A percentile compares a stretch with the other conserved stretches of the same genome.
These are phyloP conservation scores for Physocephala rufipes DNA, from an alignment of 2,888 invertebrate genomes.

Conservation along the genomic window DNA sequence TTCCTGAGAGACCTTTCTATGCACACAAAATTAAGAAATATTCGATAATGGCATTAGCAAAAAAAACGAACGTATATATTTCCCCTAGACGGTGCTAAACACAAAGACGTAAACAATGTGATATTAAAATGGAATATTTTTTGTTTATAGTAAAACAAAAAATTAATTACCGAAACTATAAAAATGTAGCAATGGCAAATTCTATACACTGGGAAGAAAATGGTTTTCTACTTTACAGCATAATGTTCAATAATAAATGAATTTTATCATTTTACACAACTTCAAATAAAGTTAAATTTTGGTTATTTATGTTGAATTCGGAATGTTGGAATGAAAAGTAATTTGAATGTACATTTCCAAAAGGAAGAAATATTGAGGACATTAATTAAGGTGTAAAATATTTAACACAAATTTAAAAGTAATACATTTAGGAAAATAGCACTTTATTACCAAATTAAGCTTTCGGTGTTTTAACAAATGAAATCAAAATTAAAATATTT, in stretches of 20 bases:
- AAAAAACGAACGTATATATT: constrained; percentile 27
- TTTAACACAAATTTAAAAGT: constrained; percentile 52
- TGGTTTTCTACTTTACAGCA: neutral
- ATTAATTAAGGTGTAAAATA: constrained; percentile 42
- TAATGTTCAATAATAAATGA: too few relatives aligned
- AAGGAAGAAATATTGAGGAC: constrained; percentile 34
- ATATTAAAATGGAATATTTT: constrained; percentile 51
- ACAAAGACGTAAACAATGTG: constrained; percentile 66
- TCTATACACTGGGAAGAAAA: constrained; percentile 22
- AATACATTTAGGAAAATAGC: constrained; percentile 41
- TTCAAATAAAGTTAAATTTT: too few relatives aligned
- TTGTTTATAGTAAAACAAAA: constrained; percentile 46
- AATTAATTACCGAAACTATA: constrained; percentile 42
- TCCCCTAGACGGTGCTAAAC: constrained; percentile 62
- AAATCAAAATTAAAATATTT: constrained; percentile 47
- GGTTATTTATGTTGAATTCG: too few relatives aligned
- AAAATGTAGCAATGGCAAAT: constrained; percentile 37
- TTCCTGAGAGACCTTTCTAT: too few relatives aligned
- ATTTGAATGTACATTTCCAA: constrained; percentile 42
- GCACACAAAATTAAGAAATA: constrained; percentile 10
- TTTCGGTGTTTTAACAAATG: constrained; percentile 63
- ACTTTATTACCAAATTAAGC: constrained; percentile 64
- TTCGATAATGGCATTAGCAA: constrained; percentile 22
- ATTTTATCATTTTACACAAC: too few relatives aligned
- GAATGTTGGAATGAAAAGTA: neutral